These are phyloP conservation scores for Hapalemur alaotrensis DNA, from an alignment of 2,797 vertebrate species.

Conservation along the genomic window DNA sequence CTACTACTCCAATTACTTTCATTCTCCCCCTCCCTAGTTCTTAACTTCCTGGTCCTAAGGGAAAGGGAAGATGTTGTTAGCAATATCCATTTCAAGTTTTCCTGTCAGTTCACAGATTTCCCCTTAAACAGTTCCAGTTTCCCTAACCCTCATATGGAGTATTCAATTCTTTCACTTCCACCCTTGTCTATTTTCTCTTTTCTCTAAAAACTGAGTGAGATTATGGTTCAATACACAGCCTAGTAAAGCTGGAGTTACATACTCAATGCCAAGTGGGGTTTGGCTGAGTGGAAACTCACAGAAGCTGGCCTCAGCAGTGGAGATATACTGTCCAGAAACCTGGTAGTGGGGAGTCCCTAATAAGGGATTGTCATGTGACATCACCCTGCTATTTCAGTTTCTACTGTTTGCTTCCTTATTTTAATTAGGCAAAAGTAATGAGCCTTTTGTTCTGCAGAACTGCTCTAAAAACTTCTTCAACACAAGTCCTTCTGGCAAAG, in stretches of 20 bases:
- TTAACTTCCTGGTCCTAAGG: not conserved
- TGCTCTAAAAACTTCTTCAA: constrained; percentile 70
- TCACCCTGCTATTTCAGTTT: constrained; percentile 48
- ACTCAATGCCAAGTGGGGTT: not conserved
- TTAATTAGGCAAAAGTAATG: constrained; percentile 73
- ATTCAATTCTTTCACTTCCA: not conserved
- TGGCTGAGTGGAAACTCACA: not conserved
- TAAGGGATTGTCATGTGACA: not conserved
- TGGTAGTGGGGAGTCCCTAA: not conserved
- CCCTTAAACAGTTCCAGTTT: not conserved
- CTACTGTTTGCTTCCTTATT: constrained; percentile 27
- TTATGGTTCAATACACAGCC: not conserved
- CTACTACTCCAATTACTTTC: not conserved
- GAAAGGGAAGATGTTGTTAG: not conserved
- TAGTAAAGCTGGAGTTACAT: not conserved
- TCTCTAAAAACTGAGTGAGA: not conserved
- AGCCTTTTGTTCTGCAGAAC: constrained; percentile 63
- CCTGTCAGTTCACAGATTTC: not conserved
- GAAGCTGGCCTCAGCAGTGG: not conserved
- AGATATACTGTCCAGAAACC: not conserved
- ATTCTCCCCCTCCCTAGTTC: not conserved
- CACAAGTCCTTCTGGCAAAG: constrained; percentile 70
- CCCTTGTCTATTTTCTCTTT: not conserved
- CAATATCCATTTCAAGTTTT: constrained; percentile 12
- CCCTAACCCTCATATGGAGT: not conserved